Evolutionary conservation across 2,888 invertebrate genomes (phyloP), one percentile per base, ranked within the genome.

Genomic region (Spilosoma lubricipeda): DNA sequence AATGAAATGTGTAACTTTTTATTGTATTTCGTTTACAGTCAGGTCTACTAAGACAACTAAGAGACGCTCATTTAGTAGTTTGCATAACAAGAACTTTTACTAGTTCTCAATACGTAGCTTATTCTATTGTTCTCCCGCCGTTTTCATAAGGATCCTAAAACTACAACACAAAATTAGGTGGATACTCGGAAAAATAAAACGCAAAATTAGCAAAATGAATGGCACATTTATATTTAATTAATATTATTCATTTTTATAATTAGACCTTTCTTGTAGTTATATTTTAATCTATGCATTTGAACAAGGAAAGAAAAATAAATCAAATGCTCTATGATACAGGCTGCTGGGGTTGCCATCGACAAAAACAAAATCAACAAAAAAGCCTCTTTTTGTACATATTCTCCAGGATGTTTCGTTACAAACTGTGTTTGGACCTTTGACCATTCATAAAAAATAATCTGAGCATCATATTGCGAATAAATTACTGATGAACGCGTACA

Each of bases 211-310:
- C 96, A 96, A 96, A 96, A 96, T 95, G 96, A 95, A 96, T 96
- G 96, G 96, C 96, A 96, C 96, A 95, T 96, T 95, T 95, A 95
- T 95, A 94, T 95, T 96, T 96, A 95, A 96, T 96, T 96, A 96
- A 93, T 93, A 96, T 95, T 95, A 95, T 95, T 93, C 94, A 94
- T 95, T 95, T 95, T 95, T 94, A 95, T 95, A 94, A 94, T 95
- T 93, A 95, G 93, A 95, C 93, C 93, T 95, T 95, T 94, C 92
- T 93, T 93, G 93, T 95, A 92, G 93, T 93, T 91, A 93, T 92
- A 89, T 90, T 91, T 93, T 92, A 94, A 89, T 92, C 92, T 94
- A 94, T 94, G 92, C 93, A 92, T 93, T 92, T 92, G 93, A 94
- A 93, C 91, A 90, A 91, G 87, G 87, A 83, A 86, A 81, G 82